Evolutionary conservation across 2,113 vertebrate species (phyloP), one percentile per base, ranked within the genome.

Genomic region (Setophaga kirtlandii): DNA sequence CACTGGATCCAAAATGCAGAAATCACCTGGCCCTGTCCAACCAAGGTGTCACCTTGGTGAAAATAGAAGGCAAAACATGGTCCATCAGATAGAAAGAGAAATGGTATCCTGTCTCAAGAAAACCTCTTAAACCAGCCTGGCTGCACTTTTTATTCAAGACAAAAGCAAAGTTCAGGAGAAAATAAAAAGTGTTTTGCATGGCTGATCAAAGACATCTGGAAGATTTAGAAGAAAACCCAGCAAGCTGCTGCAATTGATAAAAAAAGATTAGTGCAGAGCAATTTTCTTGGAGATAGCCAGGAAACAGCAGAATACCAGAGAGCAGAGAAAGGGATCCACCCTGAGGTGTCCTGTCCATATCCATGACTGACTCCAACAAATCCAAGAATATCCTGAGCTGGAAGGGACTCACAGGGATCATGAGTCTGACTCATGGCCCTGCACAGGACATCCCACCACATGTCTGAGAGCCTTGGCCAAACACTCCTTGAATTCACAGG

Each of bases 141-240:
- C 42, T 93, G 55, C 63, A 55, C 56, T 59, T 83, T 71, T 82
- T 87, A 24, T 46, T 56, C 62, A 79, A 95, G 87, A 91, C 64
- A 70, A 90, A 94, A 95, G 77, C 42, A 90, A 92, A 91, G 35
- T 30, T 82, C 65, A 52, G 35, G 44, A 87, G 52, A 60, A 90
- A 93, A 83, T 50, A 91, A 91, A 87, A 92, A 50, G 35, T 81
- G 44, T 89, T 96, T 77, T 81, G 28, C 39, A 55, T 42, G 35
- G 18, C 55, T 88, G 83, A 90, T 63, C 75, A 88, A 88, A 92
- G 63, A 78, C 86, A 82, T 56, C 56, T 68, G 44, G 71, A 63
- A 94, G 65, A 74, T 78, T 62, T 58, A 93, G 82, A 85, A 63
- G 55, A 68, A 94, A 92, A 67, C 17, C 31, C 41, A 87, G 70